Evolutionary conservation across 2,113 vertebrate species (phyloP).

Genomic region (Eonycteris spelaea): DNA sequence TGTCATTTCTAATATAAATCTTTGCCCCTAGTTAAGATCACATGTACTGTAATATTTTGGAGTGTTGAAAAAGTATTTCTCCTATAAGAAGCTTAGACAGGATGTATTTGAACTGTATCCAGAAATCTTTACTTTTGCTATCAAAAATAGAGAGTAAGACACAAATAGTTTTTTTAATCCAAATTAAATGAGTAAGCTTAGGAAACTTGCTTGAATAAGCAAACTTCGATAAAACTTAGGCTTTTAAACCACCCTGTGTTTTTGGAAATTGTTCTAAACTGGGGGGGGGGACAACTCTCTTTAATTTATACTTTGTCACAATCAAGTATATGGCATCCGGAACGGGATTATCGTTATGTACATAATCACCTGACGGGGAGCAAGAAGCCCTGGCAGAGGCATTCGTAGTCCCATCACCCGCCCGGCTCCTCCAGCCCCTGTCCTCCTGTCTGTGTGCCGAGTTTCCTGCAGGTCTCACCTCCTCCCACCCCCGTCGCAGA

Average conservation of each 20-base stretch:
- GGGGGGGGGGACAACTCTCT: neutral
- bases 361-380: neutral
- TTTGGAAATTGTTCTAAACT: neutral
- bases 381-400: fast-evolving
- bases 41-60: no score
- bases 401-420: fast-evolving
- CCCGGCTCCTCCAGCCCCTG: neutral
- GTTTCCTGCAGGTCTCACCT: neutral
- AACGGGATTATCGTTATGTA: neutral
- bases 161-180: neutral
- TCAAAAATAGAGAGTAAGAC: neutral
- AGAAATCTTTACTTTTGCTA: neutral
- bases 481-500: neutral
- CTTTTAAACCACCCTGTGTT: neutral
- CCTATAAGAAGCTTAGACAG: neutral
- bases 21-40: neutral
- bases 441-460: fast-evolving
- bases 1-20: neutral
- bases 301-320: neutral
- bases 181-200: neutral
- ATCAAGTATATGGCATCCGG: neutral
- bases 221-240: neutral
- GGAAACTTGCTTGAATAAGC: neutral
- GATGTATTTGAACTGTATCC: neutral
- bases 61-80: neutral